These are phyloP conservation scores for Ceuthmochares aereus DNA, from an alignment of 2,113 vertebrate genomes.

Conservation along the genomic window DNA sequence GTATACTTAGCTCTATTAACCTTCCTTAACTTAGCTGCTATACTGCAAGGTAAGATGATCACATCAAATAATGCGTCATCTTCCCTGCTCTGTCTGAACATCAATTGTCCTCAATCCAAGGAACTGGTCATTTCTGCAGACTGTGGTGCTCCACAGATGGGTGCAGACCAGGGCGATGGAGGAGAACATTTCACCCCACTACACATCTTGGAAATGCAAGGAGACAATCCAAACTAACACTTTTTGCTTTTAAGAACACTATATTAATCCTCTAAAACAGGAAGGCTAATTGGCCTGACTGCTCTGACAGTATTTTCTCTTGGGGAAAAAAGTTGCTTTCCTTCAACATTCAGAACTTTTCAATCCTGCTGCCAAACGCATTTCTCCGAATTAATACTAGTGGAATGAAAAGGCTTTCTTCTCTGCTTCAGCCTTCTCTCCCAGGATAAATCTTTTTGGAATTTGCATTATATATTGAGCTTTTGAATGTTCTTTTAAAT, in stretches of 20 bases:
- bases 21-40: slow-evolving; percentile 27
- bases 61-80: background rate
- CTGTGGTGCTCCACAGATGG: accelerated
- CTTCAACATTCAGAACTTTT: slow-evolving; percentile 31
- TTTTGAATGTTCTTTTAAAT: slow-evolving; percentile 61
- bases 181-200: background rate
- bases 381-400: slow-evolving; percentile 44
- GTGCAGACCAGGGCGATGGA: background rate
- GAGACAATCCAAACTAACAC: background rate
- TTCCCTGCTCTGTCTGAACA: background rate
- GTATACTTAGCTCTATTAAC: background rate
- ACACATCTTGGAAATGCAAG: background rate
- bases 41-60: background rate
- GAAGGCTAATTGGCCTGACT: slow-evolving; percentile 20
- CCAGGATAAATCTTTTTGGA: slow-evolving; percentile 54
- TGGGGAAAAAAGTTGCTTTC: background rate
- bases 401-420: slow-evolving; percentile 55
- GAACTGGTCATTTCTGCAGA: background rate
- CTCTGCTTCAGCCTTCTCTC: slow-evolving; percentile 34
- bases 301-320: slow-evolving; percentile 29
- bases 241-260: background rate
- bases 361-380: slow-evolving; percentile 5
- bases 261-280: background rate
- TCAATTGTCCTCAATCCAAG: background rate
- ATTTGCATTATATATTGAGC: slow-evolving; percentile 61